phyloP scores from a whole-genome alignment of 2,797 vertebrate species.

The Melanogrammus aeglefinus region DNA sequence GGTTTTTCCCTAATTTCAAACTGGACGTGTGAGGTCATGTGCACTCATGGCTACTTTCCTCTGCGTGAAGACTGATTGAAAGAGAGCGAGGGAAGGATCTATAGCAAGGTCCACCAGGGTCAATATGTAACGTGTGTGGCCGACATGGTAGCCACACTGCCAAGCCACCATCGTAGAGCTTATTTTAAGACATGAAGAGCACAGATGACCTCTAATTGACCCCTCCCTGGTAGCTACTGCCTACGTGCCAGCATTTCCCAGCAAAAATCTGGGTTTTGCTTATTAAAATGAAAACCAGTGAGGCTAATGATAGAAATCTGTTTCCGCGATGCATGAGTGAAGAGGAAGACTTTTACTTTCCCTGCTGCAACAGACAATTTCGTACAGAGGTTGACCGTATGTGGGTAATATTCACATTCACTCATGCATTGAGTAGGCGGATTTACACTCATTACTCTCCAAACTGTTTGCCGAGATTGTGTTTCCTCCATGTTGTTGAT shows the following conservation, averaged over 20 bases:
- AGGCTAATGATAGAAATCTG: background rate
- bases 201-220: background rate
- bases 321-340: background rate
- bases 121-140: too few relatives aligned
- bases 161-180: too few relatives aligned
- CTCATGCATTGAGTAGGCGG: background rate
- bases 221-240: background rate
- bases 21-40: too few relatives aligned
- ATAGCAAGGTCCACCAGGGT: too few relatives aligned
- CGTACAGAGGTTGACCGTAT: background rate
- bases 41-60: too few relatives aligned
- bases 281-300: background rate
- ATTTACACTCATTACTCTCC: background rate
- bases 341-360: background rate
- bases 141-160: too few relatives aligned
- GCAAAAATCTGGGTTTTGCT: background rate
- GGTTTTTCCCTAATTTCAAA: too few relatives aligned
- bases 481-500: background rate
- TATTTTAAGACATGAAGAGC: too few relatives aligned
- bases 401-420: background rate
- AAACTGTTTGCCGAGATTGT: background rate
- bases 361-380: too few relatives aligned
- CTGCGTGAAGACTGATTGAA: too few relatives aligned
- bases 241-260: background rate
- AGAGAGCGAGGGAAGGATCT: too few relatives aligned